Percentiles rank a stretch among this genome's conserved stretches.
Conservation (phyloP, 1,140 invertebrate species). For the Hycleus cichorii region DNA sequence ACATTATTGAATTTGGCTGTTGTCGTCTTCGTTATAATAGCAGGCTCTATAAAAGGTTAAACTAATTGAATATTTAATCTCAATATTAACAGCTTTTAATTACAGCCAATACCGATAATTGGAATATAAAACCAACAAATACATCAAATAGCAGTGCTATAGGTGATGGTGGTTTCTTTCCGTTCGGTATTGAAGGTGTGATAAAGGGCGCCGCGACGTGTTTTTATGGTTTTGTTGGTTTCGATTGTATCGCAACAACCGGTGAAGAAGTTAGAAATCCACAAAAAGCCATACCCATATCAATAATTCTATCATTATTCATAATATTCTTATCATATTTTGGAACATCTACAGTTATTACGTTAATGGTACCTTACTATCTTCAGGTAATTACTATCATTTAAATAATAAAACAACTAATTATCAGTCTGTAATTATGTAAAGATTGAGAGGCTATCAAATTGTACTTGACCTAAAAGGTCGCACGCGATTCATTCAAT, state of each 20-base stretch:
- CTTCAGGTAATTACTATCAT: slow-evolving; percentile 52
- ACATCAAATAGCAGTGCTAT: slow-evolving; percentile 48
- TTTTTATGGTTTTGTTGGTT: slow-evolving; percentile 89
- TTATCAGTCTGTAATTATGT: no score
- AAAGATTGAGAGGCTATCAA: no score
- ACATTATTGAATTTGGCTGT: slow-evolving; percentile 78
- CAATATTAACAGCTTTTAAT: slow-evolving; percentile 16
- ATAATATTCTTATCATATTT: slow-evolving; percentile 81
- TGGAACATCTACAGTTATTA: slow-evolving; percentile 77
- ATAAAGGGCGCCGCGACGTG: slow-evolving; percentile 84
- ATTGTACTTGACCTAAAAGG: no score
- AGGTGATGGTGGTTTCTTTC: slow-evolving; percentile 73
- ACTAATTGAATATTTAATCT: slow-evolving; percentile 1
- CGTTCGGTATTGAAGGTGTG: slow-evolving; percentile 74
- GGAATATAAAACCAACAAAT: slow-evolving; percentile 49
- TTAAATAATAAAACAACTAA: background rate
- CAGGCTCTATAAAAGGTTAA: slow-evolving; percentile 65
- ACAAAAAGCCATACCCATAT: slow-evolving; percentile 76
- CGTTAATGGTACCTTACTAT: slow-evolving; percentile 90
- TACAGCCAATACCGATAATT: slow-evolving; percentile 57
- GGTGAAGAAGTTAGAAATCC: slow-evolving; percentile 83
- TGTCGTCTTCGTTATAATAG: slow-evolving; percentile 73
- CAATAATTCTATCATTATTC: slow-evolving; percentile 73
- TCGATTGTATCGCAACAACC: slow-evolving; percentile 85
- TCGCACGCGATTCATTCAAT: no score